These are phyloP conservation scores for Eurystomus gularis DNA, from an alignment of 2,113 vertebrate species.

Conservation along the genomic window DNA sequence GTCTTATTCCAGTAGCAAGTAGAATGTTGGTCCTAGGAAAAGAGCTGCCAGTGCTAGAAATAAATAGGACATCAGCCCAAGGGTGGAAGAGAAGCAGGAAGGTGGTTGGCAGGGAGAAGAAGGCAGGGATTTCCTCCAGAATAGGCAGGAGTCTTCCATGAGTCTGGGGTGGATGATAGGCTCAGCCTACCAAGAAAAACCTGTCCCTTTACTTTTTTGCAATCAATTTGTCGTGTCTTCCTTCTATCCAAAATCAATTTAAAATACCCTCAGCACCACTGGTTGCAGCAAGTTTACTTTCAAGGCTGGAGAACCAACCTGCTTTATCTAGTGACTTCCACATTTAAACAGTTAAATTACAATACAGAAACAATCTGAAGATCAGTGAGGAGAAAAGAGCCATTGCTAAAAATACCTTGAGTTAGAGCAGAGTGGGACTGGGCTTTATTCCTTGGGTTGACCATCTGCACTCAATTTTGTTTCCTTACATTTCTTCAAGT, in stretches of 20 bases:
- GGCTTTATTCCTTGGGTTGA: slow-evolving; percentile 39
- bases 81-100: neutral
- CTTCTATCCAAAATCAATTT: neutral
- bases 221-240: neutral
- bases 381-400: slow-evolving; percentile 10
- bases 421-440: neutral
- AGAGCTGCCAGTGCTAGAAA: neutral
- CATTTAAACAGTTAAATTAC: neutral
- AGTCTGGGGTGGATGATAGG: neutral
- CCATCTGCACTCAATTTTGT: slow-evolving; percentile 14
- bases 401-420: slow-evolving; percentile 22
- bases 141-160: neutral
- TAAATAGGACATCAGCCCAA: neutral
- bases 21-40: neutral
- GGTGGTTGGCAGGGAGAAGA: neutral
- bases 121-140: neutral
- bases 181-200: neutral
- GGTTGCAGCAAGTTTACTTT: neutral
- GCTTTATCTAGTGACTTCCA: neutral
- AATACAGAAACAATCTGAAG: neutral
- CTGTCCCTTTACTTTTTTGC: neutral
- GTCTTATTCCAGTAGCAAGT: neutral
- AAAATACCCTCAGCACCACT: neutral
- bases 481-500: slow-evolving; percentile 42
- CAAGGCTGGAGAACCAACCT: neutral